Base-by-base conservation (phyloP, 2,888 invertebrate species). In the Cartodere bifasciata region DNA sequence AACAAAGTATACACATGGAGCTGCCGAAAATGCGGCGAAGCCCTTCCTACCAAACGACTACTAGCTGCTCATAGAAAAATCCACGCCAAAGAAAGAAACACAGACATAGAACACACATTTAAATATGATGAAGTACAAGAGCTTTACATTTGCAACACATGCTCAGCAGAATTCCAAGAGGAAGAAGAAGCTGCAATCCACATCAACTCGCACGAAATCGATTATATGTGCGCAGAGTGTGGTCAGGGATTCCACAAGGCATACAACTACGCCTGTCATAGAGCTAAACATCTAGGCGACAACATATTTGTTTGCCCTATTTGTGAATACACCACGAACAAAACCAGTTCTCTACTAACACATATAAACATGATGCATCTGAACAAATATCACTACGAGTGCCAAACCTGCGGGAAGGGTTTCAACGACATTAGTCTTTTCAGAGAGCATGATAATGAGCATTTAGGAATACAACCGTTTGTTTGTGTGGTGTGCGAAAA, bases 321-420 rank as follows among this genome's bases (percentile, higher is more conserved):
- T 9, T 53, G 53, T 33, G 46, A 35, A 24, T 52, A 50, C 29
- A 44, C 37, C 9, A 49, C 51, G 1, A 41, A 38, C 11, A 39
- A 47, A 24, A 42, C 47, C 14, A 48, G 48, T 5, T 50, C 48
- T 17, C 34, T 53, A 51, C 69, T 48, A 62, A 67, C 37, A 46
- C 71, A 43, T 66, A 72, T 63, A 62, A 70, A 61, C 61, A 60
- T 66, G 22, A 64, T 65, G 55, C 67, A 67, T 40, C 50, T 54
- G 31, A 64, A 66, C 46, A 56, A 62, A 29, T 61, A 57, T 37
- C 57, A 56, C 27, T 61, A 51, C 34, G 56, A 65, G 4, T 67
- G 67, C 32, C 49, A 58, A 16, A 52, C 52, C 2, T 67, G 67
- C 34, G 67, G 66, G 0, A 66, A 65, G 42, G 61, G 59, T 3